Conservation (phyloP, 2,797 vertebrate genomes). For the Limnodromus scolopaceus region DNA sequence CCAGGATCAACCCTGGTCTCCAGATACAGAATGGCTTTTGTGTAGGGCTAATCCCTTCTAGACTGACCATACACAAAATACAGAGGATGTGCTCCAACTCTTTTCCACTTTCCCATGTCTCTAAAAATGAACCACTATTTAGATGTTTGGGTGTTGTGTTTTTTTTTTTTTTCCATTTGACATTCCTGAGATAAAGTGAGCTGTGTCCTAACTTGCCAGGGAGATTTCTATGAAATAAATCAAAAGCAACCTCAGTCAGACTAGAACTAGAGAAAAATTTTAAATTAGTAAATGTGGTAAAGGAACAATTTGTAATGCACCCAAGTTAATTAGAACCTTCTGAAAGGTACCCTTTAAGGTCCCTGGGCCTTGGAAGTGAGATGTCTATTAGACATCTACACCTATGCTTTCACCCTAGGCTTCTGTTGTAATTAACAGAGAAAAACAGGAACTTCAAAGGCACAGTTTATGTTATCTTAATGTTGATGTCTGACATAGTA, state of each 20-base stretch:
- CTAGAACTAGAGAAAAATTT: background rate
- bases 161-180: background rate
- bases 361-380: background rate
- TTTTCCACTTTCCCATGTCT: background rate
- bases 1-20: background rate
- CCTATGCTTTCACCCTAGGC: background rate
- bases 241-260: background rate
- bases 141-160: background rate
- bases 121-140: background rate
- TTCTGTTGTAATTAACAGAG: background rate
- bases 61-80: background rate
- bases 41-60: background rate
- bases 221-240: background rate
- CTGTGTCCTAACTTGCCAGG: background rate
- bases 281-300: background rate
- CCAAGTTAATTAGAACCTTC: background rate
- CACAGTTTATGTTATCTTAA: background rate
- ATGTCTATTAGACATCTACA: background rate
- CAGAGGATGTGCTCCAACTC: rapidly evolving
- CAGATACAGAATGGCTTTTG: background rate
- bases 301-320: background rate
- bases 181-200: background rate
- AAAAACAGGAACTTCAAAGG: background rate
- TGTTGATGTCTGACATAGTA: background rate
- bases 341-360: background rate